Evolutionary conservation across 2,113 vertebrate genomes (phyloP), one percentile per base, ranked within the genome.

Genomic region (Sebastes schlegelii): DNA sequence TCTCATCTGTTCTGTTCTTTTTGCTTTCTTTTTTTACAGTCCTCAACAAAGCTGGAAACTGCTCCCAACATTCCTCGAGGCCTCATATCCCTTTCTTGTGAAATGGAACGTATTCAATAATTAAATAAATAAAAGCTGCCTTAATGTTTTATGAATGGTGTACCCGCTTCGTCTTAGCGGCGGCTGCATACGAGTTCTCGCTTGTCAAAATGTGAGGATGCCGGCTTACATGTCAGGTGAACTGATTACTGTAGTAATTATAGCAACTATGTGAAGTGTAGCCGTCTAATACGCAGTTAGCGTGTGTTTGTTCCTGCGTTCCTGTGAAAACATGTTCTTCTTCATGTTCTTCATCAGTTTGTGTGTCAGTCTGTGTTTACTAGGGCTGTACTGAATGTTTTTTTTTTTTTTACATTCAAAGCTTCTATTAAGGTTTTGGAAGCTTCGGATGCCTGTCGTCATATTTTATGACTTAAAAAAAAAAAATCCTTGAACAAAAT

Each of bases 101-200:
- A 84, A 85, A 85, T 49, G 61, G 45, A 88, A 79, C 45, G 21
- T 62, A 81, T 86, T 94, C 17, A 90, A 91, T 94, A 86, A 93
- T 94, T 77, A 82, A 92, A 92, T 81, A 81, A 93, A 91, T 88
- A 84, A 88, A 94, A 93, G 82, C 85, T n/a, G 74, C 84, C 79
- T 85, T 82, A 67, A 93, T 94, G 88, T 94, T 93, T 95, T 84
- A 93, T 92, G 83, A 89, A 92, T 89, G 88, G 55, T 12, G 69
- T 46, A 5, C 74, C 79, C 62, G 8, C 34, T 34, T 34, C 34
- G 34, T 34, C 34, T 34, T 34, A 34, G 34, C 34, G 3, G 34
- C 34, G 34, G 34, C 34, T 34, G 34, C 61, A 26, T 42, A 19
- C 1, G 1, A 34, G 26, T 62, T 79, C 58, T 21, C 4, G 7